Evolutionary conservation across 2,797 vertebrate species (phyloP).

Genomic region (Danio aesculapii): DNA sequence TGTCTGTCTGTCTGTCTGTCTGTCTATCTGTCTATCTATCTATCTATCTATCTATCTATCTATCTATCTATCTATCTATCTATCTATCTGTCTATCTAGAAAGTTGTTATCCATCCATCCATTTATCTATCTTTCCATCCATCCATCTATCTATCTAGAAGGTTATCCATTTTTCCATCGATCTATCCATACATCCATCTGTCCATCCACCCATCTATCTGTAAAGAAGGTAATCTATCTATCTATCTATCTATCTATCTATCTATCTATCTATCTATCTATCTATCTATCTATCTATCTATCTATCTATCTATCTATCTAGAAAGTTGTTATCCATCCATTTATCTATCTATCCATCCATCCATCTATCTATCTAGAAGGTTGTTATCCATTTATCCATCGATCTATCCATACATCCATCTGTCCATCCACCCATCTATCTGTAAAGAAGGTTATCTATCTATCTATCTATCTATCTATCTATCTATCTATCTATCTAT

Average conservation of each 20-base stretch:
- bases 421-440: not conserved
- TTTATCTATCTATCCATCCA: not conserved
- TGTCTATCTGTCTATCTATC: not conserved
- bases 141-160: too few relatives aligned
- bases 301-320: not conserved
- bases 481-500: too few relatives aligned
- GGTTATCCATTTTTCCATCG: too few relatives aligned
- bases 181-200: not conserved
- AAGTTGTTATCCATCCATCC: not conserved
- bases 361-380: not conserved
- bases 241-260: not conserved
- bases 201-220: not conserved
- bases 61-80: not conserved
- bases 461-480: too few relatives aligned
- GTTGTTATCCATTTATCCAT: not conserved
- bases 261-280: not conserved
- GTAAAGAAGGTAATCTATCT: not conserved
- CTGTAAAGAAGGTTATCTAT: not conserved
- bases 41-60: not conserved
- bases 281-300: too few relatives aligned
- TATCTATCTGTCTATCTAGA: not conserved
- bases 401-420: not conserved
- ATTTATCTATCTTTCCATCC: too few relatives aligned
- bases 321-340: too few relatives aligned
- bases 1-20: not conserved